These are phyloP conservation scores for Synodontis membranacea DNA, from an alignment of 2,113 vertebrate species.

Conservation along the genomic window DNA sequence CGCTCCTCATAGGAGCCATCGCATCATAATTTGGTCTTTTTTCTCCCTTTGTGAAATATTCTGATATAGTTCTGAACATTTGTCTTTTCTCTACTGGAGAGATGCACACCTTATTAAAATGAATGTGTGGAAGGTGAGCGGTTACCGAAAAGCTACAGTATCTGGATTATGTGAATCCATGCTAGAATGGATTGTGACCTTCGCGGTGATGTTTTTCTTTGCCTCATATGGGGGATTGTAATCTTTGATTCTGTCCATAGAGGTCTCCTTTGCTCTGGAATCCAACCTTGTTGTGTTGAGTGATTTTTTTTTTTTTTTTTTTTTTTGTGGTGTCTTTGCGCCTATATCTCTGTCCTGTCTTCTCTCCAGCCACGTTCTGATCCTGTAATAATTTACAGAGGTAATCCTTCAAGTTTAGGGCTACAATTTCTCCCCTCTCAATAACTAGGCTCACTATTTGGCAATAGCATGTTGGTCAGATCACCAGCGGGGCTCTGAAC, in stretches of 20 bases:
- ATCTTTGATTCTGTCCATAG: conserved; percentile 57
- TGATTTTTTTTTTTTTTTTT: too few species aligned
- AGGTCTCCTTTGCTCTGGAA: conserved; percentile 57
- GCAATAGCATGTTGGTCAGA: conserved; percentile 18
- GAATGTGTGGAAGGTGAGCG: neutral
- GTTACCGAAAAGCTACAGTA: too few species aligned
- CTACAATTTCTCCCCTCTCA: too few species aligned
- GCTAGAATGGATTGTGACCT: neutral
- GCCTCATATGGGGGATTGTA: conserved; percentile 25
- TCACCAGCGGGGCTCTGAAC: conserved; percentile 16
- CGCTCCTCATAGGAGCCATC: neutral
- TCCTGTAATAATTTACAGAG: neutral
- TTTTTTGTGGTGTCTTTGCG: neutral
- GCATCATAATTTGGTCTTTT: neutral
- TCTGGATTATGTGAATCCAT: neutral
- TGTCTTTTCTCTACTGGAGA: neutral
- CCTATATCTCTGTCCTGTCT: neutral
- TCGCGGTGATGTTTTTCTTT: neutral
- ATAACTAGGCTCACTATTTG: neutral
- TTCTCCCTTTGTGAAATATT: neutral
- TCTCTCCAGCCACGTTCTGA: neutral
- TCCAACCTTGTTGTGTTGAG: conserved; percentile 6
- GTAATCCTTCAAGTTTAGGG: neutral
- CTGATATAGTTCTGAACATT: neutral
- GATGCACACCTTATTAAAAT: neutral